Conservation (phyloP, 2,888 invertebrate species). For the Tromatobia lineatoria region DNA sequence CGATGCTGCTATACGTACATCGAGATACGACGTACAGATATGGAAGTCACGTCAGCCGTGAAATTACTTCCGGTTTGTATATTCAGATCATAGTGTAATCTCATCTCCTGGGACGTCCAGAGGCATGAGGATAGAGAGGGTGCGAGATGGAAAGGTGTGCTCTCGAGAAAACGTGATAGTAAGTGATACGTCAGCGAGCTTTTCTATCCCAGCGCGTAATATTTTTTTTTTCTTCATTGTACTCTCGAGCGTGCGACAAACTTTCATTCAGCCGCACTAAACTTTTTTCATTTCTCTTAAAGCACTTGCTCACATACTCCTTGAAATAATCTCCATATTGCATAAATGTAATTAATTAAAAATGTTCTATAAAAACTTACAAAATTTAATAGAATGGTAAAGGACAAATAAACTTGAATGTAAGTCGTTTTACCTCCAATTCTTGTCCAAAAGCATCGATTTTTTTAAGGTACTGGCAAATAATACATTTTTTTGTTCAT, state of each 20-base stretch:
- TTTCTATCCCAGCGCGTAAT: conserved; percentile 12
- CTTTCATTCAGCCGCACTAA: background rate
- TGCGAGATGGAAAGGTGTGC: conserved; percentile 10
- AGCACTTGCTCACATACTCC: background rate
- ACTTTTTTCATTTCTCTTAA: background rate
- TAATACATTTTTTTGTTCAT: too few relatives aligned
- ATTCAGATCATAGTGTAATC: conserved; percentile 64
- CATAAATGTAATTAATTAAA: too few relatives aligned
- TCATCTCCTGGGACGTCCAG: conserved; percentile 50
- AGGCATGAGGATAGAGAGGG: conserved; percentile 4
- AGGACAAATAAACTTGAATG: too few relatives aligned
- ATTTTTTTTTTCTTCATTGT: conserved; percentile 20
- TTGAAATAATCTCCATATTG: too few relatives aligned
- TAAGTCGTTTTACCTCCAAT: too few relatives aligned
- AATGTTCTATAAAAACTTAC: too few relatives aligned
- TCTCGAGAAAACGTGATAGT: conserved; percentile 13
- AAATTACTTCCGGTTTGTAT: conserved; percentile 66
- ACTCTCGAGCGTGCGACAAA: conserved; percentile 6
- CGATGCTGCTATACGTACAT: conserved; percentile 21
- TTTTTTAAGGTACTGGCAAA: too few relatives aligned
- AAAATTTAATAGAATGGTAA: too few relatives aligned
- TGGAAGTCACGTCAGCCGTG: conserved; percentile 59
- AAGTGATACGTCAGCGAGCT: conserved; percentile 25
- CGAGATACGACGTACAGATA: conserved; percentile 53
- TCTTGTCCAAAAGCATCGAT: too few relatives aligned